Evolutionary conservation across 2,797 vertebrate genomes (phyloP).

Genomic region (Adrianichthys oophorus): DNA sequence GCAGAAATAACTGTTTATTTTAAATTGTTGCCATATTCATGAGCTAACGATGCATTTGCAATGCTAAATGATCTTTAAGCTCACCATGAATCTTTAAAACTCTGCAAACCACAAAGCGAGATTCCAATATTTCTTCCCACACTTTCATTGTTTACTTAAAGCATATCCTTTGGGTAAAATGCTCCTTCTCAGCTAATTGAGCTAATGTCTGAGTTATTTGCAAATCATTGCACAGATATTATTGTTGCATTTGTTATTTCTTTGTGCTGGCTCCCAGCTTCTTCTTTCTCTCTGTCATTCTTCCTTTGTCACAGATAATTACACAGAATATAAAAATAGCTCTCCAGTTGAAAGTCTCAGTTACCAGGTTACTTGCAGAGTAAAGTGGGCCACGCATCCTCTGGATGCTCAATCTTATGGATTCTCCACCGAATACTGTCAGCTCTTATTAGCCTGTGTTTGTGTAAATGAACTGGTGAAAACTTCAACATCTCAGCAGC

Average conservation of each 20-base stretch:
- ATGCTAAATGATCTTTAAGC: too few relatives aligned
- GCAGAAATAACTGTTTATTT: too few relatives aligned
- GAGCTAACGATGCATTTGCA: too few relatives aligned
- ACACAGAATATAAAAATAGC: slow-evolving; percentile 34
- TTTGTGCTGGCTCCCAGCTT: background rate
- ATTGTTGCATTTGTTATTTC: accelerated
- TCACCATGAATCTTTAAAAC: too few relatives aligned
- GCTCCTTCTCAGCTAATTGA: too few relatives aligned
- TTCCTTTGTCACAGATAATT: slow-evolving; percentile 17
- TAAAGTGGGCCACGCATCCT: slow-evolving; percentile 38
- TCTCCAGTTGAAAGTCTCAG: slow-evolving; percentile 17
- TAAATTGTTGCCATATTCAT: too few relatives aligned
- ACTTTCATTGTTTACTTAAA: too few relatives aligned
- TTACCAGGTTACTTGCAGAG: slow-evolving; percentile 26
- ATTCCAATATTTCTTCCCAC: too few relatives aligned
- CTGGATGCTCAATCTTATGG: slow-evolving; percentile 51
- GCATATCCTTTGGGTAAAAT: too few relatives aligned
- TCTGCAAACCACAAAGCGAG: too few relatives aligned
- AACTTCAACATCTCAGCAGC: background rate
- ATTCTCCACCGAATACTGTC: slow-evolving; percentile 52
- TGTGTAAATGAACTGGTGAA: background rate
- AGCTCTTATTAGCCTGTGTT: slow-evolving; percentile 30
- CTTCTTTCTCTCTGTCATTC: background rate
- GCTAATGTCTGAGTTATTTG: too few relatives aligned
- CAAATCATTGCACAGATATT: background rate